Percentiles rank a stretch among this genome's conserved stretches.
Evolutionary conservation across 23 tunicate genomes (phyloP).

Genomic region (Clavelina lepadiformis): DNA sequence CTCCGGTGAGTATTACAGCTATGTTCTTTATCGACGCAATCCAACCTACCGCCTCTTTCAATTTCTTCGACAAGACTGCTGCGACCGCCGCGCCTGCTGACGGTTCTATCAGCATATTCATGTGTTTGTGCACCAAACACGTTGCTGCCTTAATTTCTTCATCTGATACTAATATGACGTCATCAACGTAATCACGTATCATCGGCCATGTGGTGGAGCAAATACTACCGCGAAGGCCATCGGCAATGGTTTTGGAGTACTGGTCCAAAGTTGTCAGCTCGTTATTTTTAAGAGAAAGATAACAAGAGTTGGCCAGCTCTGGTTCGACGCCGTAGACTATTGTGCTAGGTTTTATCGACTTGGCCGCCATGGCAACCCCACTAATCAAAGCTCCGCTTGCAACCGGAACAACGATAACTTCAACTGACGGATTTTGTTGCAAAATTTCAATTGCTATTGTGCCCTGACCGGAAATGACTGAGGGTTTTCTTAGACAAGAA

Average conservation of each 20-base stretch:
- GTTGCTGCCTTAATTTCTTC: constrained; percentile 52
- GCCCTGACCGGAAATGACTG: constrained; percentile 48
- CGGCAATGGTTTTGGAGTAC: constrained; percentile 36
- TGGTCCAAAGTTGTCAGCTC: constrained; percentile 3
- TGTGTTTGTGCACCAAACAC: constrained; percentile 11
- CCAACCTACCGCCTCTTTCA: background rate
- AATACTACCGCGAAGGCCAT: constrained; percentile 39
- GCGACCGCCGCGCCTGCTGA: constrained; percentile 59
- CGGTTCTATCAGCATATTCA: constrained; percentile 41
- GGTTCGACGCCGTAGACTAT: constrained; percentile 55
- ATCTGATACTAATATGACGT: constrained; percentile 53
- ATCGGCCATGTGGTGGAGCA: constrained; percentile 65
- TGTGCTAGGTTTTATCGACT: constrained; percentile 18
- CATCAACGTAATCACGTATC: constrained; percentile 53
- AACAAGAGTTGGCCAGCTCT: constrained; percentile 42
- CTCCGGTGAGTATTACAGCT: constrained; percentile 54
- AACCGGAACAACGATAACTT: constrained; percentile 35
- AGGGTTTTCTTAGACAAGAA: constrained; percentile 15
- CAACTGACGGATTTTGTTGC: constrained; percentile 31
- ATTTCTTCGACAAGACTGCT: constrained; percentile 8
- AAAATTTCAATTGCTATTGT: constrained; percentile 38
- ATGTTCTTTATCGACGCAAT: constrained; percentile 9
- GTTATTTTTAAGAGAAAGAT: constrained; percentile 12
- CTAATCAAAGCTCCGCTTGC: constrained; percentile 45
- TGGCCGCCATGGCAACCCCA: constrained; percentile 41